Percentiles rank a stretch among this genome's conserved stretches.
Conservation (phyloP, 2,888 invertebrate species). For the Pandemis cinnamomeana region DNA sequence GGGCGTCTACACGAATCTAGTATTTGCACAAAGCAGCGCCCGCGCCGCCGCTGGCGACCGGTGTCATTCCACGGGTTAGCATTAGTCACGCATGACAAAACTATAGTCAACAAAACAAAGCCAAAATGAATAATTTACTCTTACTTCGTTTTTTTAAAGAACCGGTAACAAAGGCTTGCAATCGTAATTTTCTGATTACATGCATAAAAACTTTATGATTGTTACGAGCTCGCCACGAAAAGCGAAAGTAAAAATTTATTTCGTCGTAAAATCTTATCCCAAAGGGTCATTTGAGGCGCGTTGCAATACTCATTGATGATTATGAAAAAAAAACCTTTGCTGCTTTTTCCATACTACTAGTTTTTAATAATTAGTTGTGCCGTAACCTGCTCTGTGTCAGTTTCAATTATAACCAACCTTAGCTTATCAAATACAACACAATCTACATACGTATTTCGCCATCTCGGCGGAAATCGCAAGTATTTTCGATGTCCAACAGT, state of each 20-base stretch:
- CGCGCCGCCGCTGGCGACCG: slow-evolving; percentile 68
- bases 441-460: slow-evolving; percentile 69
- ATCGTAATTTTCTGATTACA: slow-evolving; percentile 16
- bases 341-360: too few relatives aligned
- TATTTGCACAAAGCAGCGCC: slow-evolving; percentile 77
- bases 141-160: not conserved
- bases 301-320: not conserved
- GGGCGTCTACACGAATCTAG: slow-evolving; percentile 54
- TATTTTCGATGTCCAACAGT: slow-evolving; percentile 52
- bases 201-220: slow-evolving; percentile 14
- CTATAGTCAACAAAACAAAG: slow-evolving; percentile 47
- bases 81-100: slow-evolving; percentile 68
- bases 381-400: not conserved
- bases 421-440: slow-evolving; percentile 62
- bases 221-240: slow-evolving; percentile 16
- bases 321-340: not conserved
- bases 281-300: not conserved
- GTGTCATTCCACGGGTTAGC: slow-evolving; percentile 72
- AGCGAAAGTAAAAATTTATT: slow-evolving; percentile 24
- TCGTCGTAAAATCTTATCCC: slow-evolving; percentile 9
- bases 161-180: not conserved
- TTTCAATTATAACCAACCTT: not conserved
- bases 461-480: slow-evolving; percentile 55
- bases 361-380: not conserved
- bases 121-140: not conserved